Percentiles rank a stretch among this genome's conserved stretches.
Conservation (phyloP, 30 jellyfish, hydroid and myxozoan species). For the Clytia hemisphaerica region DNA sequence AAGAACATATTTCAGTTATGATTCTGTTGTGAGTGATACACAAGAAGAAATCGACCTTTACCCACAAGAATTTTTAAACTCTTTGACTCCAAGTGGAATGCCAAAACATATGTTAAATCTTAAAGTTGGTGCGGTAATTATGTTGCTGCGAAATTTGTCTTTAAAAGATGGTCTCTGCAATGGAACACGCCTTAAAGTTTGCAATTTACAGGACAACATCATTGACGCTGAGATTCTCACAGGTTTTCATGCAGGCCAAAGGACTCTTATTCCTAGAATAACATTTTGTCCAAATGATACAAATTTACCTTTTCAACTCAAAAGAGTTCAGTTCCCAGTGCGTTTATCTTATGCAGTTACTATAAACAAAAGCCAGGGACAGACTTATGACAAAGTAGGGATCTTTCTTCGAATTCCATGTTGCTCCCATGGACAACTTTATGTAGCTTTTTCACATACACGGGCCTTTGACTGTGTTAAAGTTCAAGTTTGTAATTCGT, state of each 20-base stretch:
- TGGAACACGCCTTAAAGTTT: slow-evolving; percentile 20
- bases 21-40: slow-evolving; percentile 12
- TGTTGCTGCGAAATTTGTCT: slow-evolving; percentile 12
- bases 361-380: too few relatives aligned
- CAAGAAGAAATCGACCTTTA: slow-evolving; percentile 18
- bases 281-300: neutral
- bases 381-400: too few relatives aligned
- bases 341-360: slow-evolving; percentile 15
- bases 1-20: neutral
- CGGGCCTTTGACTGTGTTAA: too few relatives aligned
- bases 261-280: slow-evolving; percentile 1
- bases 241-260: slow-evolving; percentile 6
- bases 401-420: too few relatives aligned
- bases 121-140: slow-evolving; percentile 12
- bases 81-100: slow-evolving; percentile 21
- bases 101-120: slow-evolving; percentile 4
- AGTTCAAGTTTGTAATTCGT: too few relatives aligned
- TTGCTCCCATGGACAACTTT: too few relatives aligned
- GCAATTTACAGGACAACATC: slow-evolving; percentile 5
- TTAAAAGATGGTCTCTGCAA: slow-evolving; percentile 22
- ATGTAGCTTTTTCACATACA: too few relatives aligned
- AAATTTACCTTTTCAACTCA: neutral
- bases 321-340: slow-evolving; percentile 23
- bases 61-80: slow-evolving; percentile 22
- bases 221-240: slow-evolving; percentile 14